These are phyloP conservation scores for Picathartes gymnocephalus DNA, from an alignment of 2,113 vertebrate genomes.

Conservation along the genomic window DNA sequence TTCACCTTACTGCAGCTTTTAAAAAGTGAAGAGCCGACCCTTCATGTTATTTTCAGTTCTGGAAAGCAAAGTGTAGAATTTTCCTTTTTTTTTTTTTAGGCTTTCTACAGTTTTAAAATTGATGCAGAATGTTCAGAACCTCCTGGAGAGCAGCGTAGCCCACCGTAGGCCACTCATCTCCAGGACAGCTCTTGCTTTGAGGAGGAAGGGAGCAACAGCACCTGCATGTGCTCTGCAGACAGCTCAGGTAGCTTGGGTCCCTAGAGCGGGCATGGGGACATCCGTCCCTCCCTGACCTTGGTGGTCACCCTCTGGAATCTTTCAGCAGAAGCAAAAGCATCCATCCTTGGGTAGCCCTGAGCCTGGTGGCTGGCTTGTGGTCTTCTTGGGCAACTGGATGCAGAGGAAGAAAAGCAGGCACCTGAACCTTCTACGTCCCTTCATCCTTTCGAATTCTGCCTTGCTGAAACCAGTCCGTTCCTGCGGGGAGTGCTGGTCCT, in stretches of 20 bases:
- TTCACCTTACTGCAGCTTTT: not conserved
- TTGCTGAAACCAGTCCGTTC: not conserved
- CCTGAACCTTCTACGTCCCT: not conserved
- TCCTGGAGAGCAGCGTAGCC: not conserved
- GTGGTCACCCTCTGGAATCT: not conserved
- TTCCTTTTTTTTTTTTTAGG: too few species aligned
- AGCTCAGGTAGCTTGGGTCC: not conserved
- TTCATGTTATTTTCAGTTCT: not conserved
- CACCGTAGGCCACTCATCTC: rapidly evolving
- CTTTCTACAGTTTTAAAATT: not conserved
- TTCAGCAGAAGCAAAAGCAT: not conserved
- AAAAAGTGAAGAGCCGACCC: not conserved
- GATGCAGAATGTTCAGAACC: not conserved
- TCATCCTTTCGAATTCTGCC: not conserved
- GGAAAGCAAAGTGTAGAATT: not conserved
- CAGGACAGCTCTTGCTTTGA: not conserved
- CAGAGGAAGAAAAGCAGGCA: not conserved
- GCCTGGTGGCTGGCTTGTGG: not conserved
- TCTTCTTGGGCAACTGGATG: not conserved
- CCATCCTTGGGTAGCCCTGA: not conserved
- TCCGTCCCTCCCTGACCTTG: not conserved
- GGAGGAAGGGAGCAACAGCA: not conserved
- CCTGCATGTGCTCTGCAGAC: not conserved
- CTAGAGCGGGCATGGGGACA: rapidly evolving
- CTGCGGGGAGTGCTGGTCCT: not conserved